A percentile compares a stretch with the other conserved stretches of the same genome.
These are phyloP conservation scores for Oryzias celebensis DNA, from an alignment of 2,113 vertebrate genomes.

Conservation along the genomic window DNA sequence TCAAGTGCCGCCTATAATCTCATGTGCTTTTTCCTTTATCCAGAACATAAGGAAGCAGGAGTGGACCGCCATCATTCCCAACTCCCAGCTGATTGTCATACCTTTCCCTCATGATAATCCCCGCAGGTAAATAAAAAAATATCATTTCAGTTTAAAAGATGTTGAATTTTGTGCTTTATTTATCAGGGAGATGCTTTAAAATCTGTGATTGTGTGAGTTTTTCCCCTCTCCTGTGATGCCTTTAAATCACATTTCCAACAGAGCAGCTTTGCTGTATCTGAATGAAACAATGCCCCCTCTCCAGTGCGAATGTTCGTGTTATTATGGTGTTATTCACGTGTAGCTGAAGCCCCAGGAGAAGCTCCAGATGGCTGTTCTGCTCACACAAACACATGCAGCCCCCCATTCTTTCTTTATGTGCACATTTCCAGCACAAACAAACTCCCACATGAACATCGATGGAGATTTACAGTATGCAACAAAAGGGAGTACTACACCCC, in stretches of 20 bases:
- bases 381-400: constrained; percentile 7
- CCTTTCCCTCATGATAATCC: constrained; percentile 89
- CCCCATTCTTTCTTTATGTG: constrained; percentile 4
- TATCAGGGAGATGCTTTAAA: too few relatives aligned
- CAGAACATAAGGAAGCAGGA: constrained; percentile 88
- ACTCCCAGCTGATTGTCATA: constrained; percentile 98
- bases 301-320: constrained; percentile 36
- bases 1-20: background rate
- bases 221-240: constrained; percentile 11
- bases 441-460: background rate
- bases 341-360: constrained; percentile 46
- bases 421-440: constrained; percentile 9
- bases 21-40: constrained; percentile 29
- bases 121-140: constrained; percentile 78
- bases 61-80: constrained; percentile 98
- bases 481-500: background rate
- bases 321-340: constrained; percentile 43
- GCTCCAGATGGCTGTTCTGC: constrained; percentile 54
- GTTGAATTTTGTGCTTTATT: too few relatives aligned
- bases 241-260: constrained; percentile 2
- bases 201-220: background rate
- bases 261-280: background rate
- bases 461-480: background rate
- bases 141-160: background rate
- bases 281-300: constrained; percentile 9